Conservation (phyloP, 2,113 vertebrate species). For the Mohoua ochrocephala region DNA sequence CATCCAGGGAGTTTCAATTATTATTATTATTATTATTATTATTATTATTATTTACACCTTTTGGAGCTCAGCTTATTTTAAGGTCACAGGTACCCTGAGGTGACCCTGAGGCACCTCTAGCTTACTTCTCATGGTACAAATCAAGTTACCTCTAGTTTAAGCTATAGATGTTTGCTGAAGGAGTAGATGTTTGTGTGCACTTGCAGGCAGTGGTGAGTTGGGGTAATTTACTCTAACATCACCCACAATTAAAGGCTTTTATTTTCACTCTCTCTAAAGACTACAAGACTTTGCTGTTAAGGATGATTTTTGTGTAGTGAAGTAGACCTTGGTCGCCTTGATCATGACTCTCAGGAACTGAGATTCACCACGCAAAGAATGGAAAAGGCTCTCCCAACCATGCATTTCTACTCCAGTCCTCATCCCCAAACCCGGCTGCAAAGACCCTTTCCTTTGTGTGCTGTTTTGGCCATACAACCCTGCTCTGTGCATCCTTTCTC, state of each 20-base stretch:
- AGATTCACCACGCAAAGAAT: neutral
- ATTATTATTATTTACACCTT: neutral
- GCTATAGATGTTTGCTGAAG: neutral
- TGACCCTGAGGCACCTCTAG: neutral
- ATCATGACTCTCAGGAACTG: neutral
- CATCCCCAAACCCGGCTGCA: fast-evolving
- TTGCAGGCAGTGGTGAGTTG: neutral
- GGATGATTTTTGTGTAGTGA: neutral
- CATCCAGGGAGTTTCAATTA: neutral
- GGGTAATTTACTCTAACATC: neutral
- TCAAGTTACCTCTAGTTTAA: neutral
- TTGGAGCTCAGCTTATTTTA: neutral
- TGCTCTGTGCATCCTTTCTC: neutral
- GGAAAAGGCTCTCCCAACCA: neutral
- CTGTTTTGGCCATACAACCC: neutral
- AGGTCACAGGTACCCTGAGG: neutral
- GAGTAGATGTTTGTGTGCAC: neutral
- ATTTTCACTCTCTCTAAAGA: neutral
- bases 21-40: neutral
- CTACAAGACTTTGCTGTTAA: neutral
- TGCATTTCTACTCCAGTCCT: neutral
- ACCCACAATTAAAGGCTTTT: neutral
- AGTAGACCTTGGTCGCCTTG: neutral
- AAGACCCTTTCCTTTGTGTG: neutral
- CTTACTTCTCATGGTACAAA: neutral